Percentiles rank a stretch among this genome's conserved stretches.
These are phyloP conservation scores for Agonopterix arenella DNA, from an alignment of 2,888 invertebrate species.

Conservation along the genomic window DNA sequence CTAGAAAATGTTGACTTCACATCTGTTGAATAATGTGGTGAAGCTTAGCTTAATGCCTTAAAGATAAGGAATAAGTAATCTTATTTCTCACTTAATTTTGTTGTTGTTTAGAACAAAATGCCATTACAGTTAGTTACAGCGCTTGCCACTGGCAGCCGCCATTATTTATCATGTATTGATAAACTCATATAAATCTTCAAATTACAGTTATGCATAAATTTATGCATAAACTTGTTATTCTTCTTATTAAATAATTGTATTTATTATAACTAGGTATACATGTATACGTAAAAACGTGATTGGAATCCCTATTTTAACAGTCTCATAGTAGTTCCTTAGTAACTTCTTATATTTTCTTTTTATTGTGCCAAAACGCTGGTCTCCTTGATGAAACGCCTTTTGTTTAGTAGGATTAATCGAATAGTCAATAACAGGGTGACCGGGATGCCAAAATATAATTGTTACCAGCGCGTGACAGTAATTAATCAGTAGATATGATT, in stretches of 20 bases:
- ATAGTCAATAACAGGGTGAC: conserved; percentile 20
- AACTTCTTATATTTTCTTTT: not conserved
- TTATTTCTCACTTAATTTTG: conserved; percentile 18
- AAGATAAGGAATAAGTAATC: conserved; percentile 9
- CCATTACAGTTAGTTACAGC: conserved; percentile 23
- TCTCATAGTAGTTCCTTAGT: too few species aligned
- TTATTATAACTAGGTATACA: not conserved
- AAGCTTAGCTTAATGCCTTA: too few species aligned
- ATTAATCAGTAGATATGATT: too few species aligned
- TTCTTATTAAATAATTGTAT: too few species aligned
- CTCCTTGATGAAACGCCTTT: conserved; percentile 7
- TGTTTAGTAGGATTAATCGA: too few species aligned
- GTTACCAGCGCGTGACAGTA: conserved; percentile 26
- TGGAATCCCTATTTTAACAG: too few species aligned
- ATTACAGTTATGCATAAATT: too few species aligned
- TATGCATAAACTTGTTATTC: too few species aligned
- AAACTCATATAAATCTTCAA: too few species aligned
- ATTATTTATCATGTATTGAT: not conserved
- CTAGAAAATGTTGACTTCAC: too few species aligned
- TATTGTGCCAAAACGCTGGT: conserved; percentile 19
- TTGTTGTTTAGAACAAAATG: conserved; percentile 17
- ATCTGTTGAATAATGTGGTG: too few species aligned
- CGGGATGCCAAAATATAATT: conserved; percentile 37
- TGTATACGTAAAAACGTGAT: not conserved
- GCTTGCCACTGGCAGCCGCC: conserved; percentile 26